Evolutionary conservation across 2,888 invertebrate genomes (phyloP), one percentile per base, ranked within the genome.

Genomic region (Psylliodes chrysocephalus): DNA sequence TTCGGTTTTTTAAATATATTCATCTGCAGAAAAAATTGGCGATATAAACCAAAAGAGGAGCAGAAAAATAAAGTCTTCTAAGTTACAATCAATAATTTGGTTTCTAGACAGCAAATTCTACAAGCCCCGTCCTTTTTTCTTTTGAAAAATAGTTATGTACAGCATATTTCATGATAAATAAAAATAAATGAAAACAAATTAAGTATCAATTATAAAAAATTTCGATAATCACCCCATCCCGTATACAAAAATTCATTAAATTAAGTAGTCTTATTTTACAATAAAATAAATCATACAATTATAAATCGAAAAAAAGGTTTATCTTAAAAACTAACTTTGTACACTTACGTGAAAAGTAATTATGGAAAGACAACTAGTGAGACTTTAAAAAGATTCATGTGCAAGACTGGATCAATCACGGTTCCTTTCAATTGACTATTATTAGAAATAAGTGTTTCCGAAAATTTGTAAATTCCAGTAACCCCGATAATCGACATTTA

Each of bases 311-410:
- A 63, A 64, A 52, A 55, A 30, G 47, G 40, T 52, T 56, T 63
- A 56, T 44, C 65, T 67, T 70, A 67, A 62, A 60, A 60, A 67
- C 70, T 72, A 72, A 61, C 68, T 71, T 71, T 71, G 70, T 71
- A 71, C 71, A 71, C 38, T 63, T 68, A 70, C 51, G 59, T 60
- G 52, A 66, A 64, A 67, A 64, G 52, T 61, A 66, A 66, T 61
- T 63, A 54, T 64, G 63, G 68, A 67, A 69, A 69, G 67, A 69
- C 69, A 67, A 56, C 65, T 67, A 69, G 69, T 69, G 69, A 69
- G 69, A 66, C 54, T 55, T 57, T 47, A 54, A 63, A 47, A 61
- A 63, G 55, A 33, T 56, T 35, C 60, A 66, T 66, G 69, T 67
- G 66, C 69, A 67, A 22, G 22, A 22, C 6, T 22, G 22, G 22